Base-by-base conservation (phyloP, 1,140 invertebrate species). In the Drosophila asahinai region DNA sequence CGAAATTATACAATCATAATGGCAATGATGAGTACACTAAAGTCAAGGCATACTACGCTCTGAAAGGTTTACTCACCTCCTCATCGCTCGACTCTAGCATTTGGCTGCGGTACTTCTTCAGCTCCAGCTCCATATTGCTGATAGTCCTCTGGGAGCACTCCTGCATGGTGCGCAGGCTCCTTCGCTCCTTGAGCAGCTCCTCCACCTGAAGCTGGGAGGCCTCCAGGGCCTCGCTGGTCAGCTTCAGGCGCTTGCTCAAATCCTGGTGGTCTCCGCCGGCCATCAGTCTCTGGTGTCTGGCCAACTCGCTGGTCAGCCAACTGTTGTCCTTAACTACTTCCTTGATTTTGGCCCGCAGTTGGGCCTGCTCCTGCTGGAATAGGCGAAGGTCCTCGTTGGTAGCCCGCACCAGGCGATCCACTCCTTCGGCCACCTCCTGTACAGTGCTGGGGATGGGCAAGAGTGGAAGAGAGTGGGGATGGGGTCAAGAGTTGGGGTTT, bases 51-150 rank as follows among this genome's bases (percentile, higher is more conserved):
- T 19, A 45, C 63, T 59, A 15, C 2, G 3, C 5, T 33, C 11
- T n/a, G 7, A 2, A n/a, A 15, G 11, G 12, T 5, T 12, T 3
- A 25, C 42, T 43, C 43, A 86, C 91, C 63, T 77, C 27, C 1
- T 84, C 61, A 7, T 59, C 64, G 5, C 54, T 61, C 0, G 59
- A 43, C 14, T 66, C 57, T 7, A 67, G 57, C 17, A 91, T 7
- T 42, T 87, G 83, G n/a, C 63, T 58, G 1, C 90, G 81, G 73
- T 83, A 92, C 38, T 36, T 77, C 22, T 77, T 58, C 2, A 92
- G 68, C 65, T 93, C 91, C 19, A 55, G 22, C 58, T 92, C 89
- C 71, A 92, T 65, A 54, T 80, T 81, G 2, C 75, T 61, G 42
- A 93, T 93, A 5, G 83, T 91, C 14, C 49, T 48, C 15, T 83